Evolutionary conservation across 64 coral and sea anemone genomes (phyloP).

Genomic region (Trachythela sp.): DNA sequence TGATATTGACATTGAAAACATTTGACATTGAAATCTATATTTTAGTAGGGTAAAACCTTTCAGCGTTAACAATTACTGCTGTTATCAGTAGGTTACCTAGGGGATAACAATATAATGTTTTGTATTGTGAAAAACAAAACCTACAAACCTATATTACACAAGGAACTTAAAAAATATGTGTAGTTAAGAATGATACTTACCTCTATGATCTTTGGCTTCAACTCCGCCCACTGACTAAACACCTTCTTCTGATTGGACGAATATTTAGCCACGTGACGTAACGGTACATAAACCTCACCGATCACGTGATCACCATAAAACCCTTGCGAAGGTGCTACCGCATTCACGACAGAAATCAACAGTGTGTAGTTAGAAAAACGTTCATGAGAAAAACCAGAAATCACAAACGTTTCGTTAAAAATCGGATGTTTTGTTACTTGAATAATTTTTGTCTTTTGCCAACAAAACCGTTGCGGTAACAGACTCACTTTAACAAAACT

Average conservation of each 20-base stretch:
- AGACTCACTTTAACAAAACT: constrained; percentile 76
- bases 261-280: not conserved
- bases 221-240: not conserved
- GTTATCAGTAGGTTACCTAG: too few species aligned
- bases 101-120: too few species aligned
- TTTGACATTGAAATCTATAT: too few species aligned
- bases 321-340: constrained; percentile 62
- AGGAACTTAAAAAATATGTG: too few species aligned
- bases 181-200: too few species aligned
- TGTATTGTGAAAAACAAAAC: too few species aligned
- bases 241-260: not conserved
- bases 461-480: constrained; percentile 86
- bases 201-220: not conserved
- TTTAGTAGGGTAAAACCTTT: too few species aligned
- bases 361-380: constrained; percentile 73
- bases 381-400: constrained; percentile 92
- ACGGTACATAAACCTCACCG: constrained; percentile 27
- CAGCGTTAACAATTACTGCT: too few species aligned
- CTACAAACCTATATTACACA: too few species aligned
- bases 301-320: constrained; percentile 87
- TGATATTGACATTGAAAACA: too few species aligned
- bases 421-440: constrained; percentile 57
- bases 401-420: constrained; percentile 91
- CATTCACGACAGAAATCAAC: constrained; percentile 75
- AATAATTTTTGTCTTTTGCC: constrained; percentile 78